These are phyloP conservation scores for Tethea ocularis DNA, from an alignment of 2,888 invertebrate species.

Conservation along the genomic window DNA sequence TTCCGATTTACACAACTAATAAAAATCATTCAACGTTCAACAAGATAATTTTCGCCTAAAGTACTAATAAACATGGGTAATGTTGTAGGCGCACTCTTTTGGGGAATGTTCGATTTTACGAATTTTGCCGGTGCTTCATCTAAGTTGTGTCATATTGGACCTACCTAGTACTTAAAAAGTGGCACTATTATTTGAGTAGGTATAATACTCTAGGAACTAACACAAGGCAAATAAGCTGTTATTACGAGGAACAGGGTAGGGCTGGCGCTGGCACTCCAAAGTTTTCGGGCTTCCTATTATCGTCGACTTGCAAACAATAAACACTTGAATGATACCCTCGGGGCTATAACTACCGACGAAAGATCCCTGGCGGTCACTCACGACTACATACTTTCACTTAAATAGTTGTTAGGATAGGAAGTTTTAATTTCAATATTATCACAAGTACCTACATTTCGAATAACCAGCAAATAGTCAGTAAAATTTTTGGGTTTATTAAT, in stretches of 20 bases:
- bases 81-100: too few species aligned
- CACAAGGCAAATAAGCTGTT: conserved; percentile 27
- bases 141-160: too few species aligned
- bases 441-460: neutral
- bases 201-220: conserved; percentile 31
- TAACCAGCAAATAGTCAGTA: neutral
- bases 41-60: too few species aligned
- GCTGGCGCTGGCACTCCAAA: conserved; percentile 29
- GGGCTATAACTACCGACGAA: conserved; percentile 40
- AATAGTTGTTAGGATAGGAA: neutral
- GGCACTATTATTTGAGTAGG: conserved; percentile 24
- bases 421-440: neutral
- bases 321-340: conserved; percentile 47
- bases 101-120: too few species aligned
- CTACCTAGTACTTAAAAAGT: neutral
- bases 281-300: conserved; percentile 35
- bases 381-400: neutral
- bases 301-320: conserved; percentile 46
- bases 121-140: too few species aligned
- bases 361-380: conserved; percentile 14
- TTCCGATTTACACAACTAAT: too few species aligned
- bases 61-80: too few species aligned
- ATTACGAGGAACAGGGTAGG: conserved; percentile 31
- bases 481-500: too few species aligned
- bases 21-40: too few species aligned